Evolutionary conservation across 2,797 vertebrate genomes (phyloP).

Genomic region (Sebastes cheni): DNA sequence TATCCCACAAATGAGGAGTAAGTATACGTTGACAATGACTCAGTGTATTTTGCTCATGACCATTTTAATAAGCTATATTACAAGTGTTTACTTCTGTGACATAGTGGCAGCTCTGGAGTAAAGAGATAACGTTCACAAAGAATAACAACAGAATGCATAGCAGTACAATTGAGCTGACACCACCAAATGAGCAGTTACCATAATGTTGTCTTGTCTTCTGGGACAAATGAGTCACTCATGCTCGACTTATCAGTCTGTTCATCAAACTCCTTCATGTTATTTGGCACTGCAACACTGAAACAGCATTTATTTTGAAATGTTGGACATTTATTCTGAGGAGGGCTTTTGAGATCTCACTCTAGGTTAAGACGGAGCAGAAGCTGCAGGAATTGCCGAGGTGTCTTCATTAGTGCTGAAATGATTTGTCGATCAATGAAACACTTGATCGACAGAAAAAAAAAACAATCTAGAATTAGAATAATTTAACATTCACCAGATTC

Average conservation of each 20-base stretch:
- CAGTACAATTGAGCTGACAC: conserved; percentile 47
- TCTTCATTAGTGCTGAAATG: neutral
- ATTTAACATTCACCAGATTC: neutral
- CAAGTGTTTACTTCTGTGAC: conserved; percentile 51
- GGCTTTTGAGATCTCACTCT: neutral
- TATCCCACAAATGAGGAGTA: conserved; percentile 42
- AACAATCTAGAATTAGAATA: neutral
- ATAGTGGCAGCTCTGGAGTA: conserved; percentile 54
- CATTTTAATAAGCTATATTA: conserved; percentile 55
- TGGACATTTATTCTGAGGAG: neutral
- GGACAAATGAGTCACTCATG: conserved; percentile 70
- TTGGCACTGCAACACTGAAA: conserved; percentile 25
- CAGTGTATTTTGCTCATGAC: conserved; percentile 29
- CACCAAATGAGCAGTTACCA: conserved; percentile 55
- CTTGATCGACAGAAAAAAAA: neutral
- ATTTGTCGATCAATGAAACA: neutral
- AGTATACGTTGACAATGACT: conserved; percentile 54
- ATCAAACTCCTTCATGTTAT: conserved; percentile 49
- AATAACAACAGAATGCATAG: conserved; percentile 59
- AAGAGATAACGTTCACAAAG: conserved; percentile 65
- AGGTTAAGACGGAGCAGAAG: neutral
- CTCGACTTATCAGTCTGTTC: conserved; percentile 66
- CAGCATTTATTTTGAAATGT: conserved; percentile 16
- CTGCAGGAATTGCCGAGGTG: neutral
- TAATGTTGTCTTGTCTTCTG: conserved; percentile 48